These are phyloP conservation scores for Phymastichus coffea DNA, from an alignment of 1,140 invertebrate species.

Conservation along the genomic window DNA sequence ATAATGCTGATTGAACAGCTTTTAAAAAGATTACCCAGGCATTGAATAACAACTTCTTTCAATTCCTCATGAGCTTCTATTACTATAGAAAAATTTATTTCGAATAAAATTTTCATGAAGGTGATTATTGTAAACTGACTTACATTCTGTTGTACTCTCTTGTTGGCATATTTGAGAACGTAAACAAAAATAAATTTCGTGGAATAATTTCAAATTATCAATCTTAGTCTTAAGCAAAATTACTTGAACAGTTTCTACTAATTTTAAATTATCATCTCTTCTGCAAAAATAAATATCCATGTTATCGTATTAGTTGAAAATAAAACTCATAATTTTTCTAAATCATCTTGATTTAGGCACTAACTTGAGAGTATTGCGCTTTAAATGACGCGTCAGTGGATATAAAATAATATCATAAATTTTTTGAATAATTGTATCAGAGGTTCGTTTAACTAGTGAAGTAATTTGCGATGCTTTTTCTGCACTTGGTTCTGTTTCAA, in stretches of 20 bases:
- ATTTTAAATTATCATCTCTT: constrained; percentile 50
- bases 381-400: constrained; percentile 56
- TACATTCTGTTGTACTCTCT: constrained; percentile 54
- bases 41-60: constrained; percentile 59
- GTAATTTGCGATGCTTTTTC: constrained; percentile 43
- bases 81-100: constrained; percentile 46
- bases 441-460: constrained; percentile 40
- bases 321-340: constrained; percentile 9
- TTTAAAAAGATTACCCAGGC: constrained; percentile 56
- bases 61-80: constrained; percentile 60
- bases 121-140: constrained; percentile 31
- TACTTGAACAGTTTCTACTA: constrained; percentile 50
- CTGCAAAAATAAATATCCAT: constrained; percentile 34
- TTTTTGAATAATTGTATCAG: constrained; percentile 52
- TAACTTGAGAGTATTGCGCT: constrained; percentile 52
- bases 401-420: constrained; percentile 57
- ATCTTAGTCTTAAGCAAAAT: constrained; percentile 52
- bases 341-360: background rate
- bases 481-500: constrained; percentile 51
- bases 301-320: constrained; percentile 27
- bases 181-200: constrained; percentile 54
- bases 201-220: constrained; percentile 52
- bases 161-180: constrained; percentile 57
- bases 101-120: constrained; percentile 29
- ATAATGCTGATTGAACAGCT: constrained; percentile 52